These are phyloP conservation scores for Polypterus senegalus DNA, from an alignment of 2,113 vertebrate species.

Conservation along the genomic window DNA sequence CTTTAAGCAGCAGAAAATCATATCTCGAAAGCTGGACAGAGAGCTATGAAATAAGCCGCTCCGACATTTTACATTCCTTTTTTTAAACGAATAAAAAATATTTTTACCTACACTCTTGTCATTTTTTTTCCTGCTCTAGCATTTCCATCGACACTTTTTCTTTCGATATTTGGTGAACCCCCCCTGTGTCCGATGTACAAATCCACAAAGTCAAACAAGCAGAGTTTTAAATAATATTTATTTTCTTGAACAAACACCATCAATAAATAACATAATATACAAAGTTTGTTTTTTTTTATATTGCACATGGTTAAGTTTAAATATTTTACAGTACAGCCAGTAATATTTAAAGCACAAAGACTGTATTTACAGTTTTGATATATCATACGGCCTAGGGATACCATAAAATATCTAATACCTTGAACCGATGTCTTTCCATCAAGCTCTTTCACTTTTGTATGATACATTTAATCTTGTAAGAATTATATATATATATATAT, in stretches of 20 bases:
- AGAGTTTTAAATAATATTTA: constrained; percentile 86
- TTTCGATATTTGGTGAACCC: no score
- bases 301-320: constrained; percentile 97
- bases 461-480: constrained; percentile 21
- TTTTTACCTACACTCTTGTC: no score
- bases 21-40: no score
- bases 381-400: constrained; percentile 82
- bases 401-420: constrained; percentile 67
- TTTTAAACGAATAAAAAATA: no score
- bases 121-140: no score
- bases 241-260: constrained; percentile 98
- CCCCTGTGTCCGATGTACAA: no score
- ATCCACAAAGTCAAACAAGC: constrained; percentile 1
- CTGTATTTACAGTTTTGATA: constrained; percentile 80
- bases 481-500: constrained; percentile 22
- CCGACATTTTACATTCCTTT: no score
- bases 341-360: constrained; percentile 95
- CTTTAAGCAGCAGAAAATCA: no score
- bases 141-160: no score
- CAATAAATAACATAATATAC: constrained; percentile 99
- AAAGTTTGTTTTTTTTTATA: constrained; percentile 77
- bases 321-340: constrained; percentile 96
- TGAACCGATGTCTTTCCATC: constrained; percentile 62
- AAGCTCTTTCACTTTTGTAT: no score
- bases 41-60: no score